Evolutionary conservation across 2,797 vertebrate genomes (phyloP).

Genomic region (Lepus oiostolus): DNA sequence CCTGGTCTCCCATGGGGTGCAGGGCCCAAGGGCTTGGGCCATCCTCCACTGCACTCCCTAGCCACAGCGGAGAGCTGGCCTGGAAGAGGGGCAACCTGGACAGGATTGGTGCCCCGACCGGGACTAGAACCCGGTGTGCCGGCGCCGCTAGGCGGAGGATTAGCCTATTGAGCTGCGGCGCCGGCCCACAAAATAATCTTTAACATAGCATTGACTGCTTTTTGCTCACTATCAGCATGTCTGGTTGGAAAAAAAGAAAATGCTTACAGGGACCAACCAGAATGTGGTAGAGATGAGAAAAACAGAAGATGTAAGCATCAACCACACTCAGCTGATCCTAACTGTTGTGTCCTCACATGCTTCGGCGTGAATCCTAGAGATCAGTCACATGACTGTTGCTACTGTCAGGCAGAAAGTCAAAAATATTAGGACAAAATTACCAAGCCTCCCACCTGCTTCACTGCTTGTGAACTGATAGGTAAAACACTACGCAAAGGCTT

Average conservation of each 20-base stretch:
- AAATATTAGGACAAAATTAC: neutral
- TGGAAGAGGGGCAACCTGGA: too few relatives aligned
- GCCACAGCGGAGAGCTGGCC: too few relatives aligned
- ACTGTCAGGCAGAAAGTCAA: conserved; percentile 2
- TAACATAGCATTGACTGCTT: neutral
- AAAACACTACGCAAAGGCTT: neutral
- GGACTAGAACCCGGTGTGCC: too few relatives aligned
- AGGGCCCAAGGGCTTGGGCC: too few relatives aligned
- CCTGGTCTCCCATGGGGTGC: too few relatives aligned
- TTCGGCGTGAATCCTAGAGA: neutral
- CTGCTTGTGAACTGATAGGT: neutral
- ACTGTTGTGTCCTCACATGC: neutral
- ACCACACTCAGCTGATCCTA: neutral
- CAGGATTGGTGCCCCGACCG: too few relatives aligned
- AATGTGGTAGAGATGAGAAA: neutral
- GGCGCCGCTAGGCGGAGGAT: too few relatives aligned
- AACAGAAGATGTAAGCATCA: neutral
- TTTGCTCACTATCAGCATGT: too few relatives aligned
- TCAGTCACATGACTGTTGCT: neutral
- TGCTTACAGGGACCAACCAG: neutral
- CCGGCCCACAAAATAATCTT: conserved; percentile 21
- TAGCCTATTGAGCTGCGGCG: too few relatives aligned
- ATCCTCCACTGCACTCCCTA: too few relatives aligned
- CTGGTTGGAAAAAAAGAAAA: neutral
- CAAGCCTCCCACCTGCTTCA: neutral